Evolutionary conservation across 2,888 invertebrate species (phyloP), one percentile per base, ranked within the genome.

Genomic region (Papilio gigon): DNA sequence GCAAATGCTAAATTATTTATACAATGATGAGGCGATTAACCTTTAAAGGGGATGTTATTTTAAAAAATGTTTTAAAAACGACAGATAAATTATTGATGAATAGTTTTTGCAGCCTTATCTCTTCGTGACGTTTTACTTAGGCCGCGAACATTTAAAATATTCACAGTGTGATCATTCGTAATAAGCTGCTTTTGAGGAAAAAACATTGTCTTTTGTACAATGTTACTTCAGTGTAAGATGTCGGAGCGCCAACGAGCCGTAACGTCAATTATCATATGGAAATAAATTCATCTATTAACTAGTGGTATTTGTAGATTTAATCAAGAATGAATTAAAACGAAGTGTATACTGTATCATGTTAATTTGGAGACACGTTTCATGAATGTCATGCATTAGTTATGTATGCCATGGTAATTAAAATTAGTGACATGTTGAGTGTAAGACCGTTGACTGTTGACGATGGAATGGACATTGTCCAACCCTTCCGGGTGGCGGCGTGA

Each of bases 1-100:
- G 27, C n/a, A 27, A 50, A 50, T 50, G 14, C 27, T 14, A 50
- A 50, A 50, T 50, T 27, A 14, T 50, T 50, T 27, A 50, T 27
- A 50, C 50, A 50, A 50, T 50, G 14, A 50, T 27, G 50, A 27
- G 27, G n/a, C 50, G 50, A 50, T 50, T 50, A 50, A 53, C 53
- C 53, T 30, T 53, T 53, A 53, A 53, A 53, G 8, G n/a, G n/a
- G 53, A 8, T 30, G 2, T 53, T 53, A n/a, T 53, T 53, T 30
- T 30, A 17, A 53, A 30, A 30, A 53, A 27, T 42, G 27, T n/a
- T 8, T 53, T n/a, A 1, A 27, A 53, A 27, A n/a, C 27, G n/a
- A n/a, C 50, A 27, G 50, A 27, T 53, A 14, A 27, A 14, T 27
- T n/a, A 44, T 44, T 44, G 17, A 27, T 53, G 14, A 53, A 27